Base-by-base conservation (phyloP, 2,888 invertebrate species). In the Cephus nigrinus region DNA sequence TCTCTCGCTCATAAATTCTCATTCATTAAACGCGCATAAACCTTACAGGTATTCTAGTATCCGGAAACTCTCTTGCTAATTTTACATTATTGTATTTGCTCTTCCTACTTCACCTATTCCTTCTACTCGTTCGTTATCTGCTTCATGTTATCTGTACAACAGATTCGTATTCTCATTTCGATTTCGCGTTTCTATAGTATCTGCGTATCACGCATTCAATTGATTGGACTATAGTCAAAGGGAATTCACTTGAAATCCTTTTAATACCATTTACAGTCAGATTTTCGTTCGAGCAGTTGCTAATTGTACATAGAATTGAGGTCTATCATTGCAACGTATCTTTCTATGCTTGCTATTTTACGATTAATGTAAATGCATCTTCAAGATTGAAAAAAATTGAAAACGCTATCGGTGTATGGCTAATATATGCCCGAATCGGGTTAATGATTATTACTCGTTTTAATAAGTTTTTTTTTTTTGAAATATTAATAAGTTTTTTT, bases 291-390 rank as follows among this genome's bases (percentile, higher is more conserved):
- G 34, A 31, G 30, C 12, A 23, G 31, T n/a, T 73, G 1, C 12
- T 31, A 73, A 74, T 77, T 78, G 5, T 76, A 40, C 74, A 77
- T 75, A 78, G 74, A 75, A 78, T 78, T 23, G 68, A 78, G 40
- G 77, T 73, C 35, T 5, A 2, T 1, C 9, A 23, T 55, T 55
- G 55, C 23, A 23, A 23, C 9, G 9, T 55, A 55, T 23, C 23
- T 55, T 23, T 55, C 2, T 55, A 55, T 55, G 55, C 23, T 9
- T 23, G 23, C 55, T 9, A 9, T 55, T 55, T 55, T 23, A 55
- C 23, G 55, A 55, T 23, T 55, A 5, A 9, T 55, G 2, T 55
- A 55, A 55, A 23, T 40, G 40, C 40, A 23, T 40, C 15, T 23
- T 15, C 5, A 5, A 40, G 4, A 40, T 40, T 5, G 4, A 40